Conservation (phyloP, 2,113 vertebrate genomes). For the Macroglossus sobrinus region DNA sequence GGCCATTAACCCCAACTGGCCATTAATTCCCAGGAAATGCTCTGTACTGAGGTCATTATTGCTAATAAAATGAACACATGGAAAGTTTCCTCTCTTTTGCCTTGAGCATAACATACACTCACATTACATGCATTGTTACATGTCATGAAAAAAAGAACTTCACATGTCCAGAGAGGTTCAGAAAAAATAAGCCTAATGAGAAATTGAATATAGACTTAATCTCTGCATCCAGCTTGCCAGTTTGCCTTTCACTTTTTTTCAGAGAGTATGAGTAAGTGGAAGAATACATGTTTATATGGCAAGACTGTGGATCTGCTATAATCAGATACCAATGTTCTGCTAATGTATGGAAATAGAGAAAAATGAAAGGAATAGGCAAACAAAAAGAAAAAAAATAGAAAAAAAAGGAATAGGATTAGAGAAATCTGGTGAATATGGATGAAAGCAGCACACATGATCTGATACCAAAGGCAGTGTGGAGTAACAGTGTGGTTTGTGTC, state of each 20-base stretch:
- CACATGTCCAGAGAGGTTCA: not conserved
- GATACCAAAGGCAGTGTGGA: not conserved
- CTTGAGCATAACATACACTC: not conserved
- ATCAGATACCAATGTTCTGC: not conserved
- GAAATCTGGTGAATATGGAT: not conserved
- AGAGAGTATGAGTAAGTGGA: not conserved
- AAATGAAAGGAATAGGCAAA: not conserved
- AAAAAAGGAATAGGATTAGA: too few relatives aligned
- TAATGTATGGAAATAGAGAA: not conserved
- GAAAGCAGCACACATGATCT: not conserved
- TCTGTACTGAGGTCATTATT: conserved; percentile 70
- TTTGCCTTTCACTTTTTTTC: not conserved
- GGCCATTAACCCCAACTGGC: conserved; percentile 78
- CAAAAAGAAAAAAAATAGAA: too few relatives aligned
- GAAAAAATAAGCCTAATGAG: not conserved
- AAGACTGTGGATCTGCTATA: not conserved
- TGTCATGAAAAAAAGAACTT: not conserved
- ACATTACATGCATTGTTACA: not conserved
- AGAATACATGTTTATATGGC: not conserved
- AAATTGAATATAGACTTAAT: not conserved
- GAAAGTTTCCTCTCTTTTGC: conserved; percentile 33
- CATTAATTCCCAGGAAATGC: conserved; percentile 73
- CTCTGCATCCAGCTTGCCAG: not conserved
- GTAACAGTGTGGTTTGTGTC: not conserved
- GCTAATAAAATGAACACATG: conserved; percentile 68